A percentile compares a stretch with the other conserved stretches of the same genome.
These are phyloP conservation scores for Triops longicaudatus DNA, from an alignment of 1,140 invertebrate genomes.

Conservation along the genomic window DNA sequence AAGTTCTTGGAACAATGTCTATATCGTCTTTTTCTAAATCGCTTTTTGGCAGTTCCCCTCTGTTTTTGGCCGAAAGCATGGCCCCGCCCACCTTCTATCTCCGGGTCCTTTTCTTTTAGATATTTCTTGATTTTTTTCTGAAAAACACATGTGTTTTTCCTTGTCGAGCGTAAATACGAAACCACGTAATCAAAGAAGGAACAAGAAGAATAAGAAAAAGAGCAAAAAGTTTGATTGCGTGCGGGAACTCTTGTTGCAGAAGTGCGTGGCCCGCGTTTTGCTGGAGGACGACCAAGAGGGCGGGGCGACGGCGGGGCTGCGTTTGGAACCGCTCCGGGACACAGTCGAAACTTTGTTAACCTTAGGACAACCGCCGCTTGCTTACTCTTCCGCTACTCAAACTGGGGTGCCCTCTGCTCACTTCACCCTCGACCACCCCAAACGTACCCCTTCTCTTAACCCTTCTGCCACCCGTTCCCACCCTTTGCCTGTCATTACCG, in stretches of 20 bases:
- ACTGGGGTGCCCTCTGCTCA: not conserved
- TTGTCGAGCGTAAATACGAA: too few relatives aligned
- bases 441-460: not conserved
- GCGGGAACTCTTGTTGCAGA: conserved; percentile 17
- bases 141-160: too few relatives aligned
- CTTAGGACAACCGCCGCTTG: conserved; percentile 16
- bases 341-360: not conserved
- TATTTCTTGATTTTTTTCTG: too few relatives aligned
- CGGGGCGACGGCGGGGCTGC: not conserved
- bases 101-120: too few relatives aligned
- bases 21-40: too few relatives aligned
- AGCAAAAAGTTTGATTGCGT: conserved; percentile 16
- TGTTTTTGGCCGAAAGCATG: too few relatives aligned
- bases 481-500: not conserved
- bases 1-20: too few relatives aligned
- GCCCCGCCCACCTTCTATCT: too few relatives aligned
- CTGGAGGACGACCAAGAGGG: conserved; percentile 20
- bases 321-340: conserved; percentile 10
- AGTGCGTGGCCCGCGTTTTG: not conserved
- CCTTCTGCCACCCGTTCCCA: not conserved
- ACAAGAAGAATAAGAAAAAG: not conserved
- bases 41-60: too few relatives aligned
- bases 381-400: conserved; percentile 13
- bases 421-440: not conserved
- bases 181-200: too few relatives aligned